Conservation (phyloP, 2,888 invertebrate species). For the Drosophila anomalata region DNA sequence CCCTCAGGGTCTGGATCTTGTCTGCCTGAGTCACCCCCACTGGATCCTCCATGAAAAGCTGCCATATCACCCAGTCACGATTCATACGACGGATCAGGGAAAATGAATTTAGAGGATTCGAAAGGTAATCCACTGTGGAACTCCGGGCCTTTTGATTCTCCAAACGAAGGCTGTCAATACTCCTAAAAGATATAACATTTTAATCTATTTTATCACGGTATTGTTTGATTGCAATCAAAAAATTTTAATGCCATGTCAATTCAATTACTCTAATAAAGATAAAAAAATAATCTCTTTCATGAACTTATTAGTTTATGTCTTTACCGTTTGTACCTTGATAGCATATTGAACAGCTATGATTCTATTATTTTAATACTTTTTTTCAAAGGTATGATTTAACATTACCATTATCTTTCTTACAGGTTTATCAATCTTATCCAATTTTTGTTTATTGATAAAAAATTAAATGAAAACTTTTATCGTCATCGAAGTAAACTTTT, state of each 20-base stretch:
- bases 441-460: neutral
- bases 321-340: neutral
- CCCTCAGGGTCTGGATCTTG: slow-evolving; percentile 41
- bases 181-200: slow-evolving; percentile 45
- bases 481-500: neutral
- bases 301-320: neutral
- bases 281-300: neutral
- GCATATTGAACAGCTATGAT: too few species aligned
- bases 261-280: neutral
- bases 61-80: slow-evolving; percentile 76
- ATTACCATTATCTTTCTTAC: too few species aligned
- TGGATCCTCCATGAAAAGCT: slow-evolving; percentile 65
- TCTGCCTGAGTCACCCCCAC: slow-evolving; percentile 60
- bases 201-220: neutral
- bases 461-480: neutral
- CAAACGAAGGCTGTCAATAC: slow-evolving; percentile 52
- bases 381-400: too few species aligned
- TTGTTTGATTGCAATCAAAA: neutral
- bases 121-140: slow-evolving; percentile 66
- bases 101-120: slow-evolving; percentile 78
- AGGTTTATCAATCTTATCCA: too few species aligned
- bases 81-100: slow-evolving; percentile 77
- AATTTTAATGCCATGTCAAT: neutral
- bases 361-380: too few species aligned
- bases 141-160: slow-evolving; percentile 60